Evolutionary conservation across 2,113 vertebrate genomes (phyloP), one percentile per base, ranked within the genome.

Genomic region (Phaethornis superciliosus): DNA sequence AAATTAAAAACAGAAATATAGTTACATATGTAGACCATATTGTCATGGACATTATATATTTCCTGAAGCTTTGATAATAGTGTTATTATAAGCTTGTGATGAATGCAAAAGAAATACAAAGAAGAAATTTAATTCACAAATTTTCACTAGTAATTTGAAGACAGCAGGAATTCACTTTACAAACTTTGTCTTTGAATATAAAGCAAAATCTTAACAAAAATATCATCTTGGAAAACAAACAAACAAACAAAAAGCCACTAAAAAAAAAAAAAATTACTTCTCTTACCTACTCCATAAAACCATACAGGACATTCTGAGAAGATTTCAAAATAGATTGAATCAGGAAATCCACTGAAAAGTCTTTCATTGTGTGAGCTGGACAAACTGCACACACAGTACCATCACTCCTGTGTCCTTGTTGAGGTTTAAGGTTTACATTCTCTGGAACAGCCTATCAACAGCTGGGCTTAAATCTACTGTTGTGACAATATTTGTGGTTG

Each of bases 111-210:
- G 24, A 28, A 65, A 28, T 15, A 44, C 15, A 71, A 70, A 75
- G 46, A 71, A 65, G 11, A 47, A 62, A 70, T 7, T 3, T 18
- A 0, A 55, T 64, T 86, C 18, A 59, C 0, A 0, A 55, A 80
- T 80, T 26, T 8, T 22, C 33, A 52, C 15, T 26, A 46, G 22
- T n/a, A 37, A 11, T 44, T 46, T 47, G 12, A 10, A 71, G 42
- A 71, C 18, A 71, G 21, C 8, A 80, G 21, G 18, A 71, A 93
- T 59, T 4, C 19, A 81, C 12, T 65, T 78, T 37, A 51, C 10
- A 69, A 77, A 78, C 47, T 20, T 37, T 15, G 1, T 24, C 7
- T 49, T 24, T 42, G 70, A 56, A 59, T 55, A 46, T 32, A 0
- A 1, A 64, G 22, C 2, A 32, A 62, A 54, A 4, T 0, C 24